Evolutionary conservation across 2,113 vertebrate genomes (phyloP), one percentile per base, ranked within the genome.

Genomic region (Psilopogon haemacephalus): DNA sequence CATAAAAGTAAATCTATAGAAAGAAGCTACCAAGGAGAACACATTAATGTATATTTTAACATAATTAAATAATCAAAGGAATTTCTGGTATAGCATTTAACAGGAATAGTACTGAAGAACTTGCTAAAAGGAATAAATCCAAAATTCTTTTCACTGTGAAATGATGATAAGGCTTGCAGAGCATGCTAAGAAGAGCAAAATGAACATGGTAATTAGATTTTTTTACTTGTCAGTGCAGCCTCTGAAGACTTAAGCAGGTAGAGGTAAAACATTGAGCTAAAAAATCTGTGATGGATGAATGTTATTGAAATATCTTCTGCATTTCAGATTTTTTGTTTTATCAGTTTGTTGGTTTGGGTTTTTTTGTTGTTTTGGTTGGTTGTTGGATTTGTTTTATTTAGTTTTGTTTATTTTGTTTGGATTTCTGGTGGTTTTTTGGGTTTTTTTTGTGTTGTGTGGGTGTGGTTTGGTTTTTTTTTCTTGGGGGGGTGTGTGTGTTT

Each of bases 131-230:
- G 27, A 44, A 84, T 83, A 33, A 44, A 54, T 32, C 11, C 35
- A 44, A 93, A 73, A 21, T 84, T 69, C 55, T 88, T 92, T 95
- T 90, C 78, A 84, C 75, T 79, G 58, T 82, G 84, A 95, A 93
- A 95, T 81, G 81, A 95, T 93, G 90, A 83, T 71, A 95, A 92
- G 79, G 23, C 88, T 65, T 95, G 77, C 87, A 88, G 63, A 90
- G 89, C 89, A 88, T 85, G 81, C 69, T 94, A 82, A 95, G 95
- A 95, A 91, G 65, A 95, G 78, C 55, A 94, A 94, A 87, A 84
- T 85, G 94, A 97, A 96, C 65, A 86, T 46, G 77, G 71, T 89
- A 96, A 96, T 96, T 96, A 93, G 62, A 90, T 27, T 30, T 88
- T 94, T 63, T 94, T 93, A 76, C 88, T 94, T 95, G 87, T 93